Evolutionary conservation across 2,888 invertebrate species (phyloP), one percentile per base, ranked within the genome.

Genomic region (Lypha dubia): DNA sequence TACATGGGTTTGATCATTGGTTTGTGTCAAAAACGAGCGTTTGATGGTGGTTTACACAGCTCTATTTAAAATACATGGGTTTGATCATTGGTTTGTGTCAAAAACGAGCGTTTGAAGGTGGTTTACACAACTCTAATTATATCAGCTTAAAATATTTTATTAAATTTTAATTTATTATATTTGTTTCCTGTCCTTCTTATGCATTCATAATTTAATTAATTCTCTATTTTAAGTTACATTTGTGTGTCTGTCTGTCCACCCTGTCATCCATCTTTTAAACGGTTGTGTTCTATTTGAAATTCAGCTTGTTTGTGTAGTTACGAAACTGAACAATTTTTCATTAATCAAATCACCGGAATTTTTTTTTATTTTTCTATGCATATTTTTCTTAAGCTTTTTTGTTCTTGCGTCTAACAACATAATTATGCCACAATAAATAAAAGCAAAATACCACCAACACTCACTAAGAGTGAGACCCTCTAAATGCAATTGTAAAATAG

Each of bases 341-440:
- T 71, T 71, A 79, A 79, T 71, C 79, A 79, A 71, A 20, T 6
- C n/a, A n/a, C 70, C 17, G 62, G 28, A 41, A 79, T 71, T 79
- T 41, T 56, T 35, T 15, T 32, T n/a, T 24, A 79, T 71, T 79
- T 41, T 56, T 35, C 17, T 32, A 22, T 24, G 20, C 24, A 7
- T 15, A 58, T 35, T 20, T 76, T 56, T 22, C 3, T 44, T 17
- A 15, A 24, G 0, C 24, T 70, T n/a, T 17, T 63, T 22, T 15
- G n/a, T 20, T 7, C 20, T 20, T n/a, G n/a, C n/a, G n/a, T n/a
- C 7, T 51, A 75, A 79, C 83, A 75, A 70, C 32, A 74, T 60
- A 74, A 79, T 70, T 63, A 79, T 79, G 79, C 53, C 53, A 53
- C 74, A 68, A 68, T 63, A 68, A 65, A 58, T 76, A 83, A 83